Conservation (phyloP, 2,888 invertebrate species). For the Apamea monoglypha region DNA sequence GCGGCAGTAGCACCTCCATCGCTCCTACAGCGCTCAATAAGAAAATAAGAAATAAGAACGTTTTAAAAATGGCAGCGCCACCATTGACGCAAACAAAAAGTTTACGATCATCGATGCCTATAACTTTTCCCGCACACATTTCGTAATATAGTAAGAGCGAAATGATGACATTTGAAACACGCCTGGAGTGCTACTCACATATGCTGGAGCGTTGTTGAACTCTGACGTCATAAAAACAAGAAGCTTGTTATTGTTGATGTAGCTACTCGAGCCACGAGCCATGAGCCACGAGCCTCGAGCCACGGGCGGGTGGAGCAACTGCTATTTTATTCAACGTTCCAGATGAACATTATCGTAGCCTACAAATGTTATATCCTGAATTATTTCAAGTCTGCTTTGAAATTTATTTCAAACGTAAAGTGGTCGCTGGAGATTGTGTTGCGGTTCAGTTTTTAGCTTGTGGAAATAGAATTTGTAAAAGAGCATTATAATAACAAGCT, state of each 20-base stretch:
- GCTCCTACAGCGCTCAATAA: too few species aligned
- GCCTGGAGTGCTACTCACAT: conserved; percentile 49
- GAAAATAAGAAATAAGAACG: neutral
- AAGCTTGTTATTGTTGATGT: conserved; percentile 60
- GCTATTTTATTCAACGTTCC: conserved; percentile 62
- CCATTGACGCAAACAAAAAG: neutral
- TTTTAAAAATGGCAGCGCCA: conserved; percentile 3
- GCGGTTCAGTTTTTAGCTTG: conserved; percentile 36
- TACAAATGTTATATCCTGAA: conserved; percentile 61
- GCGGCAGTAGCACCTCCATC: neutral
- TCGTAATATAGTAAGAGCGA: conserved; percentile 31
- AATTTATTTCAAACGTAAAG: conserved; percentile 57
- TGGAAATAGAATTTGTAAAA: conserved; percentile 37
- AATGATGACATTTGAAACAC: conserved; percentile 45
- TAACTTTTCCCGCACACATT: neutral
- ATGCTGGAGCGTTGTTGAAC: conserved; percentile 35
- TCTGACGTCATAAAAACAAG: conserved; percentile 58
- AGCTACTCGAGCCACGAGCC: conserved; percentile 8
- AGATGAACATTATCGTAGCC: conserved; percentile 60
- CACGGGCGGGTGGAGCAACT: conserved; percentile 16
- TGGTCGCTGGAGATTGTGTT: conserved; percentile 49
- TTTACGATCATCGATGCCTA: conserved; percentile 18
- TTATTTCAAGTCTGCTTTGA: conserved; percentile 56
- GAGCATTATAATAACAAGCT: conserved; percentile 15
- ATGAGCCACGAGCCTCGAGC: neutral